Conservation (phyloP, 2,113 vertebrate genomes). For the Cygnus atratus region DNA sequence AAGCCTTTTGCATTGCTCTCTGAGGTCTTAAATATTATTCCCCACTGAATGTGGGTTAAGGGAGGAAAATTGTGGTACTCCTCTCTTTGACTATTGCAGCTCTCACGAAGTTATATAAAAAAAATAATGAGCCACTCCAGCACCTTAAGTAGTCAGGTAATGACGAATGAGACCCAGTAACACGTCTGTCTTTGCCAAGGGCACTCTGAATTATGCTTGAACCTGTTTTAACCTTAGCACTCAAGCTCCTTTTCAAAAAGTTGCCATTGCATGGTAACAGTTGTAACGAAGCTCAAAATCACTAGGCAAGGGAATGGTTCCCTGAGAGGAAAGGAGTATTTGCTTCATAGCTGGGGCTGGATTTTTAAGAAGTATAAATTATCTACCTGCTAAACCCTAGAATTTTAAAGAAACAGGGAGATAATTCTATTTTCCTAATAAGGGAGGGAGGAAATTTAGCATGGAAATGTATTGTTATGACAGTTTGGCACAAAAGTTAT, state of each 20-base stretch:
- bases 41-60: neutral
- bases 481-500: neutral
- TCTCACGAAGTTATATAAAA: constrained; percentile 25
- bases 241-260: constrained; percentile 30
- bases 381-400: neutral
- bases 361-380: neutral
- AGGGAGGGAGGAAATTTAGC: neutral
- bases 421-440: neutral
- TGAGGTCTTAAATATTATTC: neutral
- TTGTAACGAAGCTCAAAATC: neutral
- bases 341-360: neutral
- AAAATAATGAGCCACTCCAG: constrained; percentile 40
- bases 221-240: constrained; percentile 44
- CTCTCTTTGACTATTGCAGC: neutral
- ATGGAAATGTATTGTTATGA: neutral
- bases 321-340: neutral
- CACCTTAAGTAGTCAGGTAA: constrained; percentile 12
- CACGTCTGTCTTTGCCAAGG: constrained; percentile 34
- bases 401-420: neutral
- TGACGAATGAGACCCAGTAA: constrained; percentile 35
- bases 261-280: neutral
- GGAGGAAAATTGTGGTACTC: neutral
- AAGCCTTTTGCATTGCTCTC: neutral
- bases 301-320: neutral
- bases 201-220: constrained; percentile 41